These are phyloP conservation scores for Taenioides sp. DNA, from an alignment of 2,797 vertebrate genomes.

Conservation along the genomic window DNA sequence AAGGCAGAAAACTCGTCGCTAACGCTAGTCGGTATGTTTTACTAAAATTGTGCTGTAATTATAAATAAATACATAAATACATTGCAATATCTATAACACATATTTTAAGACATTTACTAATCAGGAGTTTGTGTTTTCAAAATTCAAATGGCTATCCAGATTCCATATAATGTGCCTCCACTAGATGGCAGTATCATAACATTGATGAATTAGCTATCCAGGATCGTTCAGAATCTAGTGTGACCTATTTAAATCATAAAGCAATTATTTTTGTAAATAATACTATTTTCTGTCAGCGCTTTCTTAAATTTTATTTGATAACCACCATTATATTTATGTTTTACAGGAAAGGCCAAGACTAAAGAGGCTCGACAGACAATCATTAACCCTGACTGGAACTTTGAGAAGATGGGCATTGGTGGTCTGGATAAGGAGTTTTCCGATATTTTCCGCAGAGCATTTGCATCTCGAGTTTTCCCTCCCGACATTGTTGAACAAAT, in stretches of 20 bases:
- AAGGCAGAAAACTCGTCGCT: conserved; percentile 95
- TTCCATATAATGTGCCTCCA: conserved; percentile 29
- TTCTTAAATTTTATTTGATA: not conserved
- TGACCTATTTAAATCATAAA: not conserved
- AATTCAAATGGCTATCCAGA: not conserved
- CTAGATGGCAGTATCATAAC: conserved; percentile 50
- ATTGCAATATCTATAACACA: not conserved
- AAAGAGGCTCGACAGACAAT: conserved; percentile 94
- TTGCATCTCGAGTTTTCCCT: conserved; percentile 97
- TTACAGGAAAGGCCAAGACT: conserved; percentile 91
- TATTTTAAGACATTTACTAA: not conserved
- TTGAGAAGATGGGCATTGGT: conserved; percentile 98
- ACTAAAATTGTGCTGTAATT: not conserved
- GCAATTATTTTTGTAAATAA: not conserved
- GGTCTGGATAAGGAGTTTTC: conserved; percentile 97
- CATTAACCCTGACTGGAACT: conserved; percentile 99
- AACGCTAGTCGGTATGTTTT: conserved; percentile 90
- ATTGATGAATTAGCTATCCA: not conserved
- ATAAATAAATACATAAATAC: not conserved
- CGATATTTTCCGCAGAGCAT: conserved; percentile 93
- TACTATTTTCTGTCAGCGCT: not conserved
- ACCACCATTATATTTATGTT: not conserved
- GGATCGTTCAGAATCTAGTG: not conserved
- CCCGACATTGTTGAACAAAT: conserved; percentile 98
- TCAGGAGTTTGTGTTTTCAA: not conserved